phyloP scores from a whole-genome alignment of 2,113 vertebrate genomes.

The Egretta garzetta region DNA sequence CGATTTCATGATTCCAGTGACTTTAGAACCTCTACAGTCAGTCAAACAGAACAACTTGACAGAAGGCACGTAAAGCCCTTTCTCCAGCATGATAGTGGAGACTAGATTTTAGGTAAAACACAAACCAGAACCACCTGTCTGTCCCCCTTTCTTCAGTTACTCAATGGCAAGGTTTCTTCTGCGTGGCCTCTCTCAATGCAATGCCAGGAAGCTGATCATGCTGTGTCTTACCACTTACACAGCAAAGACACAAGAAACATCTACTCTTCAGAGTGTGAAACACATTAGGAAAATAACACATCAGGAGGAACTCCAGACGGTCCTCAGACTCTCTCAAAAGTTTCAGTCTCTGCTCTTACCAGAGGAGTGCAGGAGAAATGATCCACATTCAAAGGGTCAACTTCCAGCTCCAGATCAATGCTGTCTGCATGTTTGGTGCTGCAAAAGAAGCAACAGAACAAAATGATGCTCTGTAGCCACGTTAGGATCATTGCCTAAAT shows the following conservation, averaged over 20 bases:
- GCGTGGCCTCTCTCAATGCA: background rate
- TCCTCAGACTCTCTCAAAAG: background rate
- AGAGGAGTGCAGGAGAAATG: constrained; percentile 98
- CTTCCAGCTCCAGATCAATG: constrained; percentile 96
- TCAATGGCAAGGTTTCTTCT: background rate
- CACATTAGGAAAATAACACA: background rate
- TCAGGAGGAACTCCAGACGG: background rate
- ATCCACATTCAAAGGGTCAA: constrained; percentile 97
- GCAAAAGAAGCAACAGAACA: background rate
- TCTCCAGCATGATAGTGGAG: accelerated
- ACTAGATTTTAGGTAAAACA: background rate
- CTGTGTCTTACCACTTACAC: background rate
- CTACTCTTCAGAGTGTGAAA: background rate
- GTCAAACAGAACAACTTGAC: background rate
- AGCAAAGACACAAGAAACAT: background rate
- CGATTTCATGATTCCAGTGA: background rate
- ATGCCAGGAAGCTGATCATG: background rate
- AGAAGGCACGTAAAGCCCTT: background rate
- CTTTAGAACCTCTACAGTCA: background rate
- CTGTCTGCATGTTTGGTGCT: constrained; percentile 97
- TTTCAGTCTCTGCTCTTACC: constrained; percentile 77
- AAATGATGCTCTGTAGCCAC: background rate
- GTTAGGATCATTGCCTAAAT: background rate
- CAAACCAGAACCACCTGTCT: background rate
- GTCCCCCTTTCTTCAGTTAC: background rate